phyloP scores from a whole-genome alignment of 2,888 invertebrate species.

The Fissipunctia ypsillon region DNA sequence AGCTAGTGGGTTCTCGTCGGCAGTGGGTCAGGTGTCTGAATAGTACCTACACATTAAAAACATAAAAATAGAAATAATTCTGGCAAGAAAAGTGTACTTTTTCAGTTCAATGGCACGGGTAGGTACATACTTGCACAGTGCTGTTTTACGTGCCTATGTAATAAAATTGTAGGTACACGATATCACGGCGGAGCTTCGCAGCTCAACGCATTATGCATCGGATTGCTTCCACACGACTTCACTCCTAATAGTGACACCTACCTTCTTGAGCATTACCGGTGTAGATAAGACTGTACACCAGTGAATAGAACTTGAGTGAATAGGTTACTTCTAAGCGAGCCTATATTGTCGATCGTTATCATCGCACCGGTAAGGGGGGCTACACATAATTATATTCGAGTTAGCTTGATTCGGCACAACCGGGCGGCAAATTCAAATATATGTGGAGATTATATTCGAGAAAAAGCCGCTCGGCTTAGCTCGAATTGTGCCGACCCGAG shows the following conservation, averaged over 20 bases:
- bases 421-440: not conserved
- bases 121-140: not conserved
- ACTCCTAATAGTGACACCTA: not conserved
- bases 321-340: not conserved
- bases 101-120: no score
- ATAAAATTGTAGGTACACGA: not conserved
- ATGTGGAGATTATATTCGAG: not conserved
- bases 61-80: no score
- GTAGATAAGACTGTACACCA: not conserved
- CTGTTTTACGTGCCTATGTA: not conserved
- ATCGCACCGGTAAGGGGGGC: not conserved
- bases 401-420: not conserved
- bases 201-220: slow-evolving; percentile 39
- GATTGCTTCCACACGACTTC: slow-evolving; percentile 38
- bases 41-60: no score
- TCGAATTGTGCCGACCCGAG: not conserved
- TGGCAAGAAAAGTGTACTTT: no score
- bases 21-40: no score
- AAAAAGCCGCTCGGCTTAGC: no score
- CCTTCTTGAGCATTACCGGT: not conserved
- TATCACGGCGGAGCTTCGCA: not conserved
- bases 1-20: no score
- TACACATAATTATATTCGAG: not conserved
- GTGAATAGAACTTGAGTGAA: not conserved
- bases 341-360: not conserved